These are phyloP conservation scores for Boloria euphrosyne DNA, from an alignment of 2,888 invertebrate species.

Conservation along the genomic window DNA sequence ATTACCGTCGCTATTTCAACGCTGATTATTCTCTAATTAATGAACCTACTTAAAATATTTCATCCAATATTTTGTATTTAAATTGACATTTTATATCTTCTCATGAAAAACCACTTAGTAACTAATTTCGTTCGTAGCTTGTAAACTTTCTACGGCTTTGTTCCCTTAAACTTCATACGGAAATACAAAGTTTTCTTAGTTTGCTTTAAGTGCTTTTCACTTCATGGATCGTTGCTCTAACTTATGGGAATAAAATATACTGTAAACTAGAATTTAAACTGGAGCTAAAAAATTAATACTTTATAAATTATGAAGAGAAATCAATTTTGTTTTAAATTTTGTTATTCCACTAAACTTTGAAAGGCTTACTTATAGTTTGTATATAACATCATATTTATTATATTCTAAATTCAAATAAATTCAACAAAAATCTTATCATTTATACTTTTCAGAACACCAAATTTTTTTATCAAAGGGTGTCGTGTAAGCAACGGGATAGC, in stretches of 20 bases:
- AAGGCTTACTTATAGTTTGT: no score
- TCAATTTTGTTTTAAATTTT: no score
- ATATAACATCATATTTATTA: no score
- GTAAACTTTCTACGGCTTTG: slow-evolving; percentile 4
- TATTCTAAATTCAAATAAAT: no score
- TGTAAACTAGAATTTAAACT: no score
- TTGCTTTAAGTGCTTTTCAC: slow-evolving; percentile 4
- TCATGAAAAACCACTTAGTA: background rate
- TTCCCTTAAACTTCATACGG: background rate
- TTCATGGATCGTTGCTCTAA: background rate
- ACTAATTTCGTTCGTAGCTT: background rate
- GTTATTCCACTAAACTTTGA: no score
- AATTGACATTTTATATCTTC: background rate
- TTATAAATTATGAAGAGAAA: no score
- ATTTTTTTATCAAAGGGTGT: background rate
- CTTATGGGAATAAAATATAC: background rate
- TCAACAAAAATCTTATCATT: no score
- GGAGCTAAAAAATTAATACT: no score
- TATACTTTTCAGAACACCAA: background rate
- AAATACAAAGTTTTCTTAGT: slow-evolving; percentile 3
- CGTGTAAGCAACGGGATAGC: background rate
- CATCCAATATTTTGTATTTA: background rate
- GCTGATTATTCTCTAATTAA: slow-evolving; percentile 17
- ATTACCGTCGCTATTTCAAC: slow-evolving; percentile 33
- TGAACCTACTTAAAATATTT: background rate